Evolutionary conservation across 1,140 invertebrate genomes (phyloP).

Genomic region (Linepithema humile): DNA sequence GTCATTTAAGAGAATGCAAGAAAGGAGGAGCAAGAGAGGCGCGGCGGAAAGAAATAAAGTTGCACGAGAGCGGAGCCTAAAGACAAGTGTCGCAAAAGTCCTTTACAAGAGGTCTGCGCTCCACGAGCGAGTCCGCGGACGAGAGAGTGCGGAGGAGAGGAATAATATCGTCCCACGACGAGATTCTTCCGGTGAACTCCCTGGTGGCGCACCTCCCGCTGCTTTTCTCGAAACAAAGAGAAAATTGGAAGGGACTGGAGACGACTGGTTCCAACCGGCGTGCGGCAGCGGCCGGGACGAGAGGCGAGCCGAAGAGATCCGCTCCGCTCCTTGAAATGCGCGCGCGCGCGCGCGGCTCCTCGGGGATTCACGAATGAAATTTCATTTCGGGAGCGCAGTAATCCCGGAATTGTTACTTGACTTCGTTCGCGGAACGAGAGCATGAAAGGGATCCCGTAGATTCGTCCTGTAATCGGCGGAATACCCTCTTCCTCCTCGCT

Average conservation of each 20-base stretch:
- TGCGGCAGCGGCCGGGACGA: too few species aligned
- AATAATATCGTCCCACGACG: slow-evolving; percentile 75
- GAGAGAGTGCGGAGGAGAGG: slow-evolving; percentile 32
- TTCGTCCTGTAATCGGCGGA: slow-evolving; percentile 70
- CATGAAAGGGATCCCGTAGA: slow-evolving; percentile 70
- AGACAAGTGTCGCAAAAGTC: slow-evolving; percentile 39
- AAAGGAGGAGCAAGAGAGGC: neutral
- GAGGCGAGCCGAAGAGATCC: slow-evolving; percentile 22
- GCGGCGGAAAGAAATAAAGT: slow-evolving; percentile 40
- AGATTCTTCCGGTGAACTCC: slow-evolving; percentile 71
- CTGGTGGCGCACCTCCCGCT: slow-evolving; percentile 66
- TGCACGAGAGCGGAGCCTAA: neutral
- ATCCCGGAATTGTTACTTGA: slow-evolving; percentile 78
- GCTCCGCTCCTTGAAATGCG: slow-evolving; percentile 66
- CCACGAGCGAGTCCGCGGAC: neutral
- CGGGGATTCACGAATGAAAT: slow-evolving; percentile 76
- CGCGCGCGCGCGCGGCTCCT: slow-evolving; percentile 59
- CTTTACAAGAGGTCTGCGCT: slow-evolving; percentile 23
- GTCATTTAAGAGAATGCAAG: slow-evolving; percentile 62
- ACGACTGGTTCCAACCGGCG: slow-evolving; percentile 58
- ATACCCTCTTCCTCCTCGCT: slow-evolving; percentile 20
- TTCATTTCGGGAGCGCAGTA: slow-evolving; percentile 75
- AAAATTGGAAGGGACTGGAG: slow-evolving; percentile 77
- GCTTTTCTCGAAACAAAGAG: slow-evolving; percentile 73
- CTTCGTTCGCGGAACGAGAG: slow-evolving; percentile 71